These are phyloP conservation scores for Thamnaconus septentrionalis DNA, from an alignment of 2,113 vertebrate genomes.

Conservation along the genomic window DNA sequence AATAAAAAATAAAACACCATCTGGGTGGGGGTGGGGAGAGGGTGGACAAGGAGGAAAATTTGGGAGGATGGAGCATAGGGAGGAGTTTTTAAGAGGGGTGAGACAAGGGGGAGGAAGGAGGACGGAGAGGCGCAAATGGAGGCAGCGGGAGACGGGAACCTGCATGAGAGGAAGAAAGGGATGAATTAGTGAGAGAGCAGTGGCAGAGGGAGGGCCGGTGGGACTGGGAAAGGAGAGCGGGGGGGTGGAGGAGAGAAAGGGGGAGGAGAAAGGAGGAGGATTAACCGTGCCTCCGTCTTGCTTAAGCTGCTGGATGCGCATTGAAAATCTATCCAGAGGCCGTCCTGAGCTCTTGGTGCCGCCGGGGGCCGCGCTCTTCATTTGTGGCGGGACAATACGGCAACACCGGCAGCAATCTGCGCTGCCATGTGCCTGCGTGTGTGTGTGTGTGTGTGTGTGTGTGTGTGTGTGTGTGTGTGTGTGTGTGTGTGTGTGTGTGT, in stretches of 20 bases:
- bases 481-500: neutral
- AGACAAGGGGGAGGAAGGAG: neutral
- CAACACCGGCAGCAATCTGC: constrained; percentile 20
- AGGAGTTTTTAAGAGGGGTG: constrained; percentile 18
- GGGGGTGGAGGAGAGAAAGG: constrained; percentile 14
- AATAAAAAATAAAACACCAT: constrained; percentile 19
- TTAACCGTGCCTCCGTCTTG: constrained; percentile 60
- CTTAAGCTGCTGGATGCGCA: constrained; percentile 64
- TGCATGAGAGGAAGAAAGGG: constrained; percentile 24
- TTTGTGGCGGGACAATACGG: constrained; percentile 48
- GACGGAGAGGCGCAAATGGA: constrained; percentile 17
- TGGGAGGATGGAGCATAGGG: constrained; percentile 1
- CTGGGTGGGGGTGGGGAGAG: constrained; percentile 22
- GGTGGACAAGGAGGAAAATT: neutral
- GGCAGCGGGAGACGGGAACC: neutral
- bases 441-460: constrained; percentile 22
- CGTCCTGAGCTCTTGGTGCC: constrained; percentile 52
- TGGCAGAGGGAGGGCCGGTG: constrained; percentile 1
- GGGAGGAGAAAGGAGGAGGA: constrained; percentile 43
- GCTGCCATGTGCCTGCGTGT: too few species aligned
- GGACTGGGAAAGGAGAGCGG: constrained; percentile 3
- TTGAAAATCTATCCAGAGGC: constrained; percentile 72
- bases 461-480: constrained; percentile 14
- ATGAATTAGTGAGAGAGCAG: constrained; percentile 13
- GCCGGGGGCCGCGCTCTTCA: constrained; percentile 58